Conservation (phyloP, 2,888 invertebrate species). For the Drosophila quinaria region DNA sequence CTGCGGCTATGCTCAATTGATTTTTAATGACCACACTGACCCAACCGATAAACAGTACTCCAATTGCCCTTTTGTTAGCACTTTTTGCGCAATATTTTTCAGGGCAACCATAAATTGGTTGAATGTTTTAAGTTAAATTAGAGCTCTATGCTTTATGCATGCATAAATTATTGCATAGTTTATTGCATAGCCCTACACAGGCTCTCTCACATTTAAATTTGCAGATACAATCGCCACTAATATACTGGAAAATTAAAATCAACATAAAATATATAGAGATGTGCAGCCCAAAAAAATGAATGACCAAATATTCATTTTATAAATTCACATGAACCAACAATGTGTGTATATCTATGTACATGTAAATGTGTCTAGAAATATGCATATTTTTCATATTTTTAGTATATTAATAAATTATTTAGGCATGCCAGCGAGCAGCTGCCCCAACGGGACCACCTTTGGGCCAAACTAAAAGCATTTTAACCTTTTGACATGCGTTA, state of each 20-base stretch:
- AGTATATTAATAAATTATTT: slow-evolving; percentile 67
- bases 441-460: slow-evolving; percentile 20
- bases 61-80: slow-evolving; percentile 55
- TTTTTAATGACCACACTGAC: slow-evolving; percentile 76
- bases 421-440: slow-evolving; percentile 22
- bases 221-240: slow-evolving; percentile 47
- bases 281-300: neutral
- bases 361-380: neutral
- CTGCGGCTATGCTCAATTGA: slow-evolving; percentile 69
- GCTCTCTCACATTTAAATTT: neutral
- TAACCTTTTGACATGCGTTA: slow-evolving; percentile 58
- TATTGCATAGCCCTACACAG: slow-evolving; percentile 1
- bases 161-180: slow-evolving; percentile 56
- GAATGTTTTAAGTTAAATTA: slow-evolving; percentile 69
- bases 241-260: slow-evolving; percentile 65
- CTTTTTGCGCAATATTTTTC: slow-evolving; percentile 42
- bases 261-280: slow-evolving; percentile 46
- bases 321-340: slow-evolving; percentile 33
- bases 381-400: slow-evolving; percentile 38
- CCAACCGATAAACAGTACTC: slow-evolving; percentile 43
- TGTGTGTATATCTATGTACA: slow-evolving; percentile 14
- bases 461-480: slow-evolving; percentile 29
- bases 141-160: slow-evolving; percentile 54
- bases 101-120: slow-evolving; percentile 66
- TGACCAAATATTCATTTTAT: slow-evolving; percentile 25